These are phyloP conservation scores for Phasia obesa DNA, from an alignment of 2,888 invertebrate species.

Conservation along the genomic window DNA sequence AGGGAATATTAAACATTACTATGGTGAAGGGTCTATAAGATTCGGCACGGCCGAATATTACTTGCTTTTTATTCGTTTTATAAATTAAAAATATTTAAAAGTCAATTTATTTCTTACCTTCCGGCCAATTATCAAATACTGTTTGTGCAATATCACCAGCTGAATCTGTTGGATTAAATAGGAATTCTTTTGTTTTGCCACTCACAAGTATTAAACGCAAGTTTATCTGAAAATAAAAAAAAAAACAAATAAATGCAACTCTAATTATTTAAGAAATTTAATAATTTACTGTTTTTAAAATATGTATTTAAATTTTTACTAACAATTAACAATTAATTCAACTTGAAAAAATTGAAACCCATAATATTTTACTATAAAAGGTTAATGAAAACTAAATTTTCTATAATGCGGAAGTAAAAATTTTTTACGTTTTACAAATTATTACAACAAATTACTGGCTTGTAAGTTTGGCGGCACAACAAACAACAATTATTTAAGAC, in stretches of 20 bases:
- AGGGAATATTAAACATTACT: too few species aligned
- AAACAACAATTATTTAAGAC: too few species aligned
- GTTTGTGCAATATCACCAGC: conserved; percentile 99
- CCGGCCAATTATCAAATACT: conserved; percentile 99
- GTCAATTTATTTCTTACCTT: conserved; percentile 86
- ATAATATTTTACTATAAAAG: too few species aligned
- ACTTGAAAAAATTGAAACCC: too few species aligned
- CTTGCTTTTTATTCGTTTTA: too few species aligned
- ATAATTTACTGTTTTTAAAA: neutral
- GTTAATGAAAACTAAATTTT: too few species aligned
- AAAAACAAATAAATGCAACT: conserved; percentile 45
- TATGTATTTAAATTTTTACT: neutral
- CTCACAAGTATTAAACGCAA: conserved; percentile 98
- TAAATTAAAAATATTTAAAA: neutral
- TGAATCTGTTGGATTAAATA: conserved; percentile 97
- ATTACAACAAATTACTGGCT: too few species aligned
- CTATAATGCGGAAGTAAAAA: too few species aligned
- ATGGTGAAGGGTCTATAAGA: too few species aligned
- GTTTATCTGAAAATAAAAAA: conserved; percentile 90
- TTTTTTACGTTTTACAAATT: too few species aligned
- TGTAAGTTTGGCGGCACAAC: too few species aligned
- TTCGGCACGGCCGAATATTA: too few species aligned
- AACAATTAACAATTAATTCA: neutral
- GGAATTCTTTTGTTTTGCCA: conserved; percentile 99
- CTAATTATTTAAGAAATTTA: conserved; percentile 20